Conservation (phyloP, 1,140 invertebrate species). For the Trichonephila clavata region DNA sequence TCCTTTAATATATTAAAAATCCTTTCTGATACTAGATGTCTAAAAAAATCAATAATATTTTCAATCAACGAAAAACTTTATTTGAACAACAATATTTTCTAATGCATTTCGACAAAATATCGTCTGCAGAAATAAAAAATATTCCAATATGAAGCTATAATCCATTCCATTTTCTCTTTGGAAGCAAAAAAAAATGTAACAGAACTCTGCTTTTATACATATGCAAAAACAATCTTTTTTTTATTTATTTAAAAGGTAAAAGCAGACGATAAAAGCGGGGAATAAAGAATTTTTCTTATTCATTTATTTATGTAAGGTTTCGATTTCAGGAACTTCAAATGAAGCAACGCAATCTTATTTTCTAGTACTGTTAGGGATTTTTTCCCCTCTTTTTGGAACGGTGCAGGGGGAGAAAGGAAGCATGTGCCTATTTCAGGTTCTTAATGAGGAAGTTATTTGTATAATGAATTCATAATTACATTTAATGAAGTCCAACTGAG, state of each 20-base stretch:
- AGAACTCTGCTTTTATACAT: not conserved
- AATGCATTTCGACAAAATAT: not conserved
- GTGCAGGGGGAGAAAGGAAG: not conserved
- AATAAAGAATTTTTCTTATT: not conserved
- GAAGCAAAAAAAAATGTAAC: not conserved
- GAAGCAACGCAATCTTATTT: not conserved
- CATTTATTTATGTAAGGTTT: slow-evolving; percentile 22
- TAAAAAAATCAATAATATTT: too few species aligned
- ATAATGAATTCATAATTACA: slow-evolving; percentile 36
- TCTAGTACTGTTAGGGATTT: not conserved
- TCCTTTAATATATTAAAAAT: too few species aligned
- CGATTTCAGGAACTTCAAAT: slow-evolving; percentile 2
- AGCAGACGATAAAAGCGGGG: not conserved
- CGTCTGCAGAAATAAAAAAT: not conserved
- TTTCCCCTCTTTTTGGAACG: not conserved
- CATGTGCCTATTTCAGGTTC: not conserved
- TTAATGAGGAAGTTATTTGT: slow-evolving; percentile 38
- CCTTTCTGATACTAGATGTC: too few species aligned
- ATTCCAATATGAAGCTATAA: not conserved
- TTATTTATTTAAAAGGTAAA: not conserved
- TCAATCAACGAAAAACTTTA: too few species aligned
- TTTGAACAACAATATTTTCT: not conserved
- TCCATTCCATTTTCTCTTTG: not conserved
- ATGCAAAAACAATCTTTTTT: not conserved
- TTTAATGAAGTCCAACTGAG: not conserved